Evolutionary conservation across 1,140 invertebrate genomes (phyloP), one percentile per base, ranked within the genome.

Genomic region (Mamestra configurata): DNA sequence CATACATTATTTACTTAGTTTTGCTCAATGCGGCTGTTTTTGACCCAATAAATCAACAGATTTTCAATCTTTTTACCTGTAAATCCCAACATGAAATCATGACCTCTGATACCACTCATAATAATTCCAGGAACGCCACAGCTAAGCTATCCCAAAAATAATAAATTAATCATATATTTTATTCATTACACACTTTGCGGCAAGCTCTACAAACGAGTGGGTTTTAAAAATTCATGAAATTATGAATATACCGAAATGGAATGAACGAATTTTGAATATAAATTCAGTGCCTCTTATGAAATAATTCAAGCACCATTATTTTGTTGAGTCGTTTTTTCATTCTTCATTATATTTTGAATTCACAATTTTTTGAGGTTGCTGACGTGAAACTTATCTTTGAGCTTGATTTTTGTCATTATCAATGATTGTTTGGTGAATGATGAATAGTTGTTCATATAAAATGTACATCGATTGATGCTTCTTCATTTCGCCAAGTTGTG

Each of bases 221-320:
- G 46, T 35, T 51, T 71, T 71, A 53, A 71, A 71, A 71, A 71
- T 71, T 71, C 68, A 75, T 37, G 53, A 75, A 75, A 75, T 57
- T 40, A 75, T 75, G 37, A 59, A 59, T 55, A 55, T 53, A 53
- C 24, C 31, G 18, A 72, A 72, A 72, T 75, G 49, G 31, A 75
- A 59, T 57, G 53, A 15, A 59, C 35, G 71, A 57, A 59, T 59
- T 37, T 40, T 75, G 71, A 75, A 75, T 75, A 75, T 57, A 57
- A 75, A 51, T 22, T 51, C 35, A n/a, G 27, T 7, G 27, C n/a
- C 27, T 24, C 49, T 71, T 71, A 71, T 71, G 27, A 71, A 20
- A 71, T 53, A 51, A 53, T 51, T 71, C 22, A 18, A 53, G 68
- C 13, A 18, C 27, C 46, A 46, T 53, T n/a, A n/a, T n/a, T n/a